Conservation (phyloP, 2,113 vertebrate genomes). For the Sardina pilchardus region DNA sequence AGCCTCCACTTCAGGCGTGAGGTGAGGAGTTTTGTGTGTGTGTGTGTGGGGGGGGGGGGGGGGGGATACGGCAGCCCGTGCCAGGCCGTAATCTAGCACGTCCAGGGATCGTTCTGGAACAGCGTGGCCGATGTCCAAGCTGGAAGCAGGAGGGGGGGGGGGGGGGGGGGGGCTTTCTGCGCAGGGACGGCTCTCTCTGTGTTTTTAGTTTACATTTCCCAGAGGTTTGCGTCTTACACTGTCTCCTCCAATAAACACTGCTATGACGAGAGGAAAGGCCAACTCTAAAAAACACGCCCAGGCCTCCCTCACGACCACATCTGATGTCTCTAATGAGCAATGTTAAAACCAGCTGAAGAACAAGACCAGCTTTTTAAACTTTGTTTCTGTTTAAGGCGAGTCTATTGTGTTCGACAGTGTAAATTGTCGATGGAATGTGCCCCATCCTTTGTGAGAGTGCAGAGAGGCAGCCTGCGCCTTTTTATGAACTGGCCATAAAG, state of each 20-base stretch:
- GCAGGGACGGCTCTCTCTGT: slow-evolving; percentile 36
- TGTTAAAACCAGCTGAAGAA: not conserved
- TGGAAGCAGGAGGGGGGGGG: not conserved
- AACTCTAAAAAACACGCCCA: not conserved
- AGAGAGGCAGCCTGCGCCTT: not conserved
- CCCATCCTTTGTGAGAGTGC: not conserved
- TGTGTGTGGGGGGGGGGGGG: too few species aligned
- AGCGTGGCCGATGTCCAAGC: not conserved
- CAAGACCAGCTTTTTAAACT: not conserved
- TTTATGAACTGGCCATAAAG: not conserved
- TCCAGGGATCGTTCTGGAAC: not conserved
- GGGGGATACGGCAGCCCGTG: not conserved
- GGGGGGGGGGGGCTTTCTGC: not conserved
- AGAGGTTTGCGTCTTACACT: slow-evolving; percentile 44
- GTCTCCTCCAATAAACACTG: slow-evolving; percentile 56
- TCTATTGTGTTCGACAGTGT: not conserved
- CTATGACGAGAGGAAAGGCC: slow-evolving; percentile 20
- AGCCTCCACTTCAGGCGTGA: not conserved
- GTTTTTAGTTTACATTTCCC: slow-evolving; percentile 65
- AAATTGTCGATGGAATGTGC: not conserved
- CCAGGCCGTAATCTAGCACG: not conserved
- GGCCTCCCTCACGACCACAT: not conserved
- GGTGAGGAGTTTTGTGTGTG: not conserved
- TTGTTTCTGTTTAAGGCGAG: not conserved
- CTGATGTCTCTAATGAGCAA: not conserved